These are phyloP conservation scores for Leptopilina boulardi DNA, from an alignment of 1,140 invertebrate genomes.

Conservation along the genomic window DNA sequence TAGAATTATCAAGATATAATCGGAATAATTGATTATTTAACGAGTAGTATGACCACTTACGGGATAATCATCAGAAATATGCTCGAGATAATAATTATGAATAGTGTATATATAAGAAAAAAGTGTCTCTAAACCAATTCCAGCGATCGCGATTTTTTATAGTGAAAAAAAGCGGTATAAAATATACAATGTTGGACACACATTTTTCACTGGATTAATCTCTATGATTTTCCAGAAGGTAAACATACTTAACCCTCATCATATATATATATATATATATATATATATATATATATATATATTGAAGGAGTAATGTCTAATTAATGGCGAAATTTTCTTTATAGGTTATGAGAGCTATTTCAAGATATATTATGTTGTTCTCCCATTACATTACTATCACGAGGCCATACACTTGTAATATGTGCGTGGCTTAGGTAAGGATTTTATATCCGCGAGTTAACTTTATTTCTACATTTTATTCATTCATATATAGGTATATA, in stretches of 20 bases:
- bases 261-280: no score
- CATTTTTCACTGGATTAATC: not conserved
- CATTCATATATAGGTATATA: not conserved
- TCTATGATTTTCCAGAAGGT: not conserved
- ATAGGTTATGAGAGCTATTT: not conserved
- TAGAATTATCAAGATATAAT: constrained; percentile 18
- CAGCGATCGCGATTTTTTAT: no score
- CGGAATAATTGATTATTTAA: not conserved
- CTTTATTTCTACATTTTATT: no score
- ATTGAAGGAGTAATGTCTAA: not conserved
- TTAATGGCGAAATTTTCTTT: not conserved
- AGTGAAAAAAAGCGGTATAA: not conserved
- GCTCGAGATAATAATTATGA: not conserved
- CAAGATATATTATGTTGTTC: not conserved
- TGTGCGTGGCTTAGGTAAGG: not conserved
- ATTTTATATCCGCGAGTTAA: not conserved
- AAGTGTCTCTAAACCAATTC: constrained; percentile 3
- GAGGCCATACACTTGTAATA: not conserved
- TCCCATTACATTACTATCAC: not conserved
- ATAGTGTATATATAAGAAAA: not conserved
- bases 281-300: no score
- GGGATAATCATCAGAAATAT: not conserved
- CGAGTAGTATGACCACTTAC: not conserved
- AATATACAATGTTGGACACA: not conserved
- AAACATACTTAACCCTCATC: not conserved